Percentiles rank a stretch among this genome's conserved stretches.
Conservation (phyloP, 2,113 vertebrate species). For the Pomatostomus ruficeps region DNA sequence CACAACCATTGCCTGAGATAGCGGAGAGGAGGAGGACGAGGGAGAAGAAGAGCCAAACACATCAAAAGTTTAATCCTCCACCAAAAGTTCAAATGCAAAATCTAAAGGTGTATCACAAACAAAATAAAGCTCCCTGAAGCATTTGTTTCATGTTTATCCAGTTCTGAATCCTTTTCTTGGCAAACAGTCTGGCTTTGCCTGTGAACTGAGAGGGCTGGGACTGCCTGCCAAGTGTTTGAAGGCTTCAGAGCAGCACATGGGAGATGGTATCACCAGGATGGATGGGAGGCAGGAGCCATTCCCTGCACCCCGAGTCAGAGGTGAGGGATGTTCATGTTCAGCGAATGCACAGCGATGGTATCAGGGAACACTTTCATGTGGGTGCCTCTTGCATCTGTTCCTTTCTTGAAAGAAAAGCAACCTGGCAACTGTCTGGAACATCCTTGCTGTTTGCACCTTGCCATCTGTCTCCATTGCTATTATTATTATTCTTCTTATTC, state of each 20-base stretch:
- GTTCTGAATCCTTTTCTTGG: conserved; percentile 55
- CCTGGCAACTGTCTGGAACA: neutral
- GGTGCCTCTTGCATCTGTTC: neutral
- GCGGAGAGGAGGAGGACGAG: neutral
- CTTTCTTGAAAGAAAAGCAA: neutral
- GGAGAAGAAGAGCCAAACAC: neutral
- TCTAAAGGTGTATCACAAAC: conserved; percentile 28
- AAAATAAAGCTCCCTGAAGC: conserved; percentile 46
- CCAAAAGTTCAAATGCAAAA: conserved; percentile 14
- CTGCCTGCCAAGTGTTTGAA: conserved; percentile 51
- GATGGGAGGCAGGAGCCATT: neutral
- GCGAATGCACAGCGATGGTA: neutral
- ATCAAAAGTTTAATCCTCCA: conserved; percentile 19
- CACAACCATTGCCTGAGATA: neutral
- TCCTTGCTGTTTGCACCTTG: neutral
- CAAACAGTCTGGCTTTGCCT: conserved; percentile 30
- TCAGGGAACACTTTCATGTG: neutral
- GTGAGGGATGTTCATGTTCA: neutral
- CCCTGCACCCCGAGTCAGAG: neutral
- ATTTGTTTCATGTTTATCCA: conserved; percentile 58
- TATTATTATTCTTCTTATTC: neutral
- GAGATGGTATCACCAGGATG: neutral
- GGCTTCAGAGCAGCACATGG: neutral
- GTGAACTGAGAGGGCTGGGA: conserved; percentile 27
- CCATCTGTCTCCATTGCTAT: neutral